These are phyloP conservation scores for Latrodectus elegans DNA, from an alignment of 2,888 invertebrate species.

Conservation along the genomic window DNA sequence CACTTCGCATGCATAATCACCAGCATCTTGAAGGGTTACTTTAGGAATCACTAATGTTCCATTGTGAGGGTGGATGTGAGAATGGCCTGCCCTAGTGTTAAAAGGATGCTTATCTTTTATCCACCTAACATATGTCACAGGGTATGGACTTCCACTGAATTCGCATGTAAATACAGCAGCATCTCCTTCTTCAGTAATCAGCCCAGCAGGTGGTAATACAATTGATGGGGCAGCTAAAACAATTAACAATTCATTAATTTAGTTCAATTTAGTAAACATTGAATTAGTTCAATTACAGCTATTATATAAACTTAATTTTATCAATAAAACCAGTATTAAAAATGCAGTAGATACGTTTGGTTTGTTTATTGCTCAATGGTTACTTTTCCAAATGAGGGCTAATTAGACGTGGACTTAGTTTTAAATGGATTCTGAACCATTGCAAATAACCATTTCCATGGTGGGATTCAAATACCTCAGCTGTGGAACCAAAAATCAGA, in stretches of 20 bases:
- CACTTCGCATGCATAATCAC: slow-evolving; percentile 82
- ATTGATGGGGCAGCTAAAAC: slow-evolving; percentile 80
- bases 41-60: slow-evolving; percentile 78
- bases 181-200: slow-evolving; percentile 81
- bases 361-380: too few relatives aligned
- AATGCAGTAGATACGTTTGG: too few relatives aligned
- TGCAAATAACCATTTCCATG: too few relatives aligned
- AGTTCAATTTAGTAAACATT: too few relatives aligned
- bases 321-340: too few relatives aligned
- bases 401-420: too few relatives aligned
- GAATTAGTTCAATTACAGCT: too few relatives aligned
- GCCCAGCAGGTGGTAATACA: slow-evolving; percentile 78
- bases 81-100: slow-evolving; percentile 73
- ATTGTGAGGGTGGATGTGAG: slow-evolving; percentile 74
- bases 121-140: slow-evolving; percentile 82
- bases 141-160: slow-evolving; percentile 77
- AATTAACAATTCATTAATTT: not conserved
- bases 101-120: slow-evolving; percentile 80
- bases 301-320: too few relatives aligned
- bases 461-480: too few relatives aligned
- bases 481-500: too few relatives aligned
- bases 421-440: too few relatives aligned
- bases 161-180: slow-evolving; percentile 80
- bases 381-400: too few relatives aligned
- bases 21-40: slow-evolving; percentile 79